Evolutionary conservation across 37 sponge, comb jelly and placozoan species (phyloP).

Genomic region (Bolinopsis microptera): DNA sequence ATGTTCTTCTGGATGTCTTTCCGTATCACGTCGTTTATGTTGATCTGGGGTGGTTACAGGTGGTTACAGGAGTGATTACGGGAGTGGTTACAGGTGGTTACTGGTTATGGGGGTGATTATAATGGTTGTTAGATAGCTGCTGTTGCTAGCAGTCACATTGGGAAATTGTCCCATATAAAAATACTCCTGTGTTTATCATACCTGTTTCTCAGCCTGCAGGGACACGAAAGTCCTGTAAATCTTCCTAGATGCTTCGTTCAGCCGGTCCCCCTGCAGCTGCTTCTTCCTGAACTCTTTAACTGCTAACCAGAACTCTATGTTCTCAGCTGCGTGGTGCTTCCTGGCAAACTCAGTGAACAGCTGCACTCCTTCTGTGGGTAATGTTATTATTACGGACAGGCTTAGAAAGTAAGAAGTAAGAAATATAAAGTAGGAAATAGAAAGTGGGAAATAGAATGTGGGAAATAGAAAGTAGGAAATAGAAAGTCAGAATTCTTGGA

Average conservation of each 20-base stretch:
- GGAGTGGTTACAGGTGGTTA: not conserved
- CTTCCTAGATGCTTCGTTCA: constrained; percentile 5
- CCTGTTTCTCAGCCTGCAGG: constrained; percentile 50
- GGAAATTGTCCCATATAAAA: too few species aligned
- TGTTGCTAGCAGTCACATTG: too few species aligned
- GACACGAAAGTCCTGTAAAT: constrained; percentile 37
- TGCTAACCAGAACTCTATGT: constrained; percentile 56
- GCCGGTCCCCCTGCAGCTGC: not conserved
- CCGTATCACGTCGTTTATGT: constrained; percentile 59
- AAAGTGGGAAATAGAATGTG: not conserved
- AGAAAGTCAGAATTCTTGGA: not conserved
- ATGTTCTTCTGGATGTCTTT: constrained; percentile 31
- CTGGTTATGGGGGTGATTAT: too few species aligned
- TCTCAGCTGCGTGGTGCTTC: constrained; percentile 54
- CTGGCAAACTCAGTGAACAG: constrained; percentile 57
- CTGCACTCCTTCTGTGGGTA: constrained; percentile 31
- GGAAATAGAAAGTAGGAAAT: too few species aligned
- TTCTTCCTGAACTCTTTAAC: constrained; percentile 55
- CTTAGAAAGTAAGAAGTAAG: too few species aligned
- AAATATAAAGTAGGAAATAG: not conserved
- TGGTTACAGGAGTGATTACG: not conserved
- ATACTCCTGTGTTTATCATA: too few species aligned
- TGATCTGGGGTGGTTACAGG: not conserved
- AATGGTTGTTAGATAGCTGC: too few species aligned
- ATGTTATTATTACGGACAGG: too few species aligned